Conservation (phyloP, 2,797 vertebrate genomes). For the Rhincodon typus region DNA sequence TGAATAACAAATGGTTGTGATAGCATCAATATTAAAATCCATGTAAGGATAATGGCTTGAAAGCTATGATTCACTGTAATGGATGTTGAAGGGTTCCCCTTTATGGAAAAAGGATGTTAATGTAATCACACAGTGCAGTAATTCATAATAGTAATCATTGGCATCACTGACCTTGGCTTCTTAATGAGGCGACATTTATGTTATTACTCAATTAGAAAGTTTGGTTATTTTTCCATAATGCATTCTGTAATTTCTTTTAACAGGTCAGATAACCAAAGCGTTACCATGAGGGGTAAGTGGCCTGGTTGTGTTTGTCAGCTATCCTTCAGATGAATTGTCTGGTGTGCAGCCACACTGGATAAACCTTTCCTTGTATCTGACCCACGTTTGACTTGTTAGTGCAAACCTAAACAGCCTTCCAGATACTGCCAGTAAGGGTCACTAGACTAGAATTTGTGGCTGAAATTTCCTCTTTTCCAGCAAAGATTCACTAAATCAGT, state of each 20-base stretch:
- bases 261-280: not conserved
- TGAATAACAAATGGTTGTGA: not conserved
- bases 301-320: not conserved
- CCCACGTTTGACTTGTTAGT: not conserved
- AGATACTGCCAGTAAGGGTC: not conserved
- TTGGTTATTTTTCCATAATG: not conserved
- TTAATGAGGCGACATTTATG: not conserved
- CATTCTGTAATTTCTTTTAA: not conserved
- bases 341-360: no score
- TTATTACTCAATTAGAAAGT: not conserved
- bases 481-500: no score
- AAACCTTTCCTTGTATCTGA: not conserved
- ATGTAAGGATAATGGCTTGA: slow-evolving; percentile 4
- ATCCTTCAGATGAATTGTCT: no score
- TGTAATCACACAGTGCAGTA: not conserved
- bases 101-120: not conserved
- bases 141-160: not conserved
- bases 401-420: not conserved
- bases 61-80: not conserved
- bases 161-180: not conserved
- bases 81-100: not conserved
- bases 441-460: not conserved
- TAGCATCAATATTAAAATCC: slow-evolving; percentile 18
- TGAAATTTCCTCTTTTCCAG: not conserved
- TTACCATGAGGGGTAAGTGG: not conserved